phyloP scores from a whole-genome alignment of 2,797 vertebrate genomes.

The Pseudopleuronectes americanus region DNA sequence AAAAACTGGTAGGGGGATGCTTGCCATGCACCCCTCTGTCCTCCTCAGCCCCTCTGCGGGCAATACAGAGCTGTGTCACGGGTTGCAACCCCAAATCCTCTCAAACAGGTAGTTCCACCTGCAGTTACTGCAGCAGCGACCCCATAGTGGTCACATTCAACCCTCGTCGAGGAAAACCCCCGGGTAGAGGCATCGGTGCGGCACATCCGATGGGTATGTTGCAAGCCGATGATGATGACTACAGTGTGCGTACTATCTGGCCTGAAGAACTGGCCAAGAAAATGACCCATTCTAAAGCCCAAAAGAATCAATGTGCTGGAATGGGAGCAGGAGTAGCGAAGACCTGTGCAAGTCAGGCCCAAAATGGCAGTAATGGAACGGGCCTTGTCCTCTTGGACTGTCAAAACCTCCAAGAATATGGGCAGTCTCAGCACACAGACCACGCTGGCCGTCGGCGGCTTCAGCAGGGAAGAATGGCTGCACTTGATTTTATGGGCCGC shows the following conservation, averaged over 20 bases:
- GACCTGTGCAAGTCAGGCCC: conserved; percentile 62
- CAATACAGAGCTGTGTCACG: conserved; percentile 86
- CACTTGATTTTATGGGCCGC: conserved; percentile 84
- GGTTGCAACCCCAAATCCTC: conserved; percentile 87
- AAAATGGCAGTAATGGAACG: conserved; percentile 71
- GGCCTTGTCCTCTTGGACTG: conserved; percentile 82
- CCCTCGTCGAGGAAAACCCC: conserved; percentile 83
- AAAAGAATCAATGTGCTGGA: conserved; percentile 79
- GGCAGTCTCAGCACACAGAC: conserved; percentile 79
- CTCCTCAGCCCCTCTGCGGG: conserved; percentile 82
- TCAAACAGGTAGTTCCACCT: conserved; percentile 87
- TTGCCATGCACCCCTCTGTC: conserved; percentile 84
- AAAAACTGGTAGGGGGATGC: conserved; percentile 85
- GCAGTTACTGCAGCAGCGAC: conserved; percentile 91
- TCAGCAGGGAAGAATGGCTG: conserved; percentile 86
- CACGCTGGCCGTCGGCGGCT: conserved; percentile 80
- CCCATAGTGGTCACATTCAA: conserved; percentile 90
- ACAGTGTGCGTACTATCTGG: conserved; percentile 89
- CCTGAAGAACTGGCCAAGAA: conserved; percentile 88
- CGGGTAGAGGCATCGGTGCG: conserved; percentile 67
- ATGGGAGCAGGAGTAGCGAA: conserved; percentile 74
- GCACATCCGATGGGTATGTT: conserved; percentile 69
- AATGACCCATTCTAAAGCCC: conserved; percentile 85
- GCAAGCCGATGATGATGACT: conserved; percentile 85
- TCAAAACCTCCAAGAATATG: conserved; percentile 82